Evolutionary conservation across 1,140 invertebrate genomes (phyloP).

Genomic region (Batillaria attramentaria): DNA sequence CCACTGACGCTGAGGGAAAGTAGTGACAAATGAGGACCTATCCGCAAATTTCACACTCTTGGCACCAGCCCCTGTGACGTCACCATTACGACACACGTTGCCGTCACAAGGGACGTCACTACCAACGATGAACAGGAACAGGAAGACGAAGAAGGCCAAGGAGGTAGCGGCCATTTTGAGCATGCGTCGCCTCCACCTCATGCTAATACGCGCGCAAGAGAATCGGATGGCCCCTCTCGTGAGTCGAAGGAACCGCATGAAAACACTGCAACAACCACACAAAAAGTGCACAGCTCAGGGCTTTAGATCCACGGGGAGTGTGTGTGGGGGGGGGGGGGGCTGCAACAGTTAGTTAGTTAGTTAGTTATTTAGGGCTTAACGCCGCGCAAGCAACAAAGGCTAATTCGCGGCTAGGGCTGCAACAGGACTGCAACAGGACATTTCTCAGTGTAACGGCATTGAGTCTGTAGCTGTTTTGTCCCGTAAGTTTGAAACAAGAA

Average conservation of each 20-base stretch:
- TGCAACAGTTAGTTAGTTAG: no score
- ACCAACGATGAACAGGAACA: constrained; percentile 22
- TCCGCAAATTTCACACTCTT: background rate
- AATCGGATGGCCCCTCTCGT: no score
- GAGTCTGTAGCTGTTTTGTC: background rate
- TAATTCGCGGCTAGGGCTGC: background rate
- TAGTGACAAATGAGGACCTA: constrained; percentile 16
- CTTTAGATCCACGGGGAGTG: no score
- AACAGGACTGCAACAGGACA: background rate
- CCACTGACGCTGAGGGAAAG: constrained; percentile 19
- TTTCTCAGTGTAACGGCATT: background rate
- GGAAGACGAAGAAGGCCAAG: constrained; percentile 1
- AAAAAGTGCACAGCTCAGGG: no score
- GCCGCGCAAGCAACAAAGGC: no score
- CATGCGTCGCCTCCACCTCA: constrained; percentile 17
- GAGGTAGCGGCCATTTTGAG: background rate
- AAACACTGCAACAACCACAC: no score
- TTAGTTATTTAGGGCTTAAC: no score
- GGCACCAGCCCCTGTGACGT: background rate
- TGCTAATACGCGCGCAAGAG: no score
- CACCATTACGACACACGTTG: background rate
- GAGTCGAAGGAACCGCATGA: no score
- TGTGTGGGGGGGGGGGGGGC: no score
- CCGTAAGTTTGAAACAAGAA: background rate
- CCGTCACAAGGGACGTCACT: constrained; percentile 12